phyloP scores from a whole-genome alignment of 2,113 vertebrate species.

The Tylochromis polylepis region DNA sequence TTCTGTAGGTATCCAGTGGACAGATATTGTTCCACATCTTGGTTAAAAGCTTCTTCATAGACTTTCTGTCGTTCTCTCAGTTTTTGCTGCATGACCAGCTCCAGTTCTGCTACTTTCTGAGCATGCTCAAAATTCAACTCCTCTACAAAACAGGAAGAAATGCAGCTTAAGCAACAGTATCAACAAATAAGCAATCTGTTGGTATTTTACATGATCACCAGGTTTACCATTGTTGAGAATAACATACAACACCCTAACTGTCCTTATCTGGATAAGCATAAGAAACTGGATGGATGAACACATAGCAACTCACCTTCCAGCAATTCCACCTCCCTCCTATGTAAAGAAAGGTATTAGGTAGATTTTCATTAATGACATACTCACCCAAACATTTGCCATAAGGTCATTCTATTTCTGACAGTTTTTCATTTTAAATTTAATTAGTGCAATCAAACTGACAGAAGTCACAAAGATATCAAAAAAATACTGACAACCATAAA shows the following conservation, averaged over 20 bases:
- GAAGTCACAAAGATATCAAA: neutral
- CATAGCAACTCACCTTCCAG: conserved; percentile 83
- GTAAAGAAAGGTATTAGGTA: conserved; percentile 4
- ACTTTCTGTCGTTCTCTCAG: conserved; percentile 90
- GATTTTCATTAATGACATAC: neutral
- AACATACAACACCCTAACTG: too few species aligned
- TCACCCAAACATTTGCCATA: neutral
- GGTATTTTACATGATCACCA: neutral
- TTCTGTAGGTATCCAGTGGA: conserved; percentile 88
- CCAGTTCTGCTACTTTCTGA: conserved; percentile 86
- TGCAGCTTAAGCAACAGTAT: neutral
- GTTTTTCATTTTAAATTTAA: neutral
- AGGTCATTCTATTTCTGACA: neutral
- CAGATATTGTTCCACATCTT: conserved; percentile 93
- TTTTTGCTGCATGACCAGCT: conserved; percentile 84
- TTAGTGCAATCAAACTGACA: neutral
- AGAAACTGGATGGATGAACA: neutral
- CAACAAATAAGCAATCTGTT: neutral
- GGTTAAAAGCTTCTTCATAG: conserved; percentile 95
- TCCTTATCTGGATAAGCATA: too few species aligned
- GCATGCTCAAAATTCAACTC: conserved; percentile 84
- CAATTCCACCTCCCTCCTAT: conserved; percentile 86
- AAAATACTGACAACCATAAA: neutral
- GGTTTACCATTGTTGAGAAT: neutral
- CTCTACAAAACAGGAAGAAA: conserved; percentile 60